phyloP scores from a whole-genome alignment of 2,797 vertebrate genomes.

The Arremon brunneinucha region DNA sequence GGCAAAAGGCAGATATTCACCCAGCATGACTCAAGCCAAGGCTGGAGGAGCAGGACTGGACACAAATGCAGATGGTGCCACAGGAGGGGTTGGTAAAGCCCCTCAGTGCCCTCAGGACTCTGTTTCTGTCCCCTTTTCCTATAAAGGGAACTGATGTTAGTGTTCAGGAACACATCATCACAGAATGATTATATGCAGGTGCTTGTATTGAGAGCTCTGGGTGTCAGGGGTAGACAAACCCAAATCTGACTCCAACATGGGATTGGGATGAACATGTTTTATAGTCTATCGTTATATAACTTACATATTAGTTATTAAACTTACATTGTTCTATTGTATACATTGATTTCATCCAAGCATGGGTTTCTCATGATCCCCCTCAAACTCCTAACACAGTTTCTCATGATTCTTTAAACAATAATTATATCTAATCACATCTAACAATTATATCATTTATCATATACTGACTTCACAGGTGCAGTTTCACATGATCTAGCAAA shows the following conservation, averaged over 20 bases:
- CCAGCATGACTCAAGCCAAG: no score
- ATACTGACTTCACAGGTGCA: neutral
- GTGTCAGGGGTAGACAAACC: neutral
- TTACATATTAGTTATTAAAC: neutral
- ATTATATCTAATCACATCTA: neutral
- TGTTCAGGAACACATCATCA: neutral
- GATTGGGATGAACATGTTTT: neutral
- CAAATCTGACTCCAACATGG: neutral
- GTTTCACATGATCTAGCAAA: neutral
- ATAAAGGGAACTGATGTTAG: neutral
- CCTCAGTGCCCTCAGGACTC: neutral
- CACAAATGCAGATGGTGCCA: neutral
- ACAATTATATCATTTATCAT: neutral
- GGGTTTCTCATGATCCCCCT: neutral
- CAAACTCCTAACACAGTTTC: neutral
- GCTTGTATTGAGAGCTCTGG: neutral
- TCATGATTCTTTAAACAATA: neutral
- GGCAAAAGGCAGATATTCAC: neutral
- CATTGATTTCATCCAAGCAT: neutral
- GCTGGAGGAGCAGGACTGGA: neutral
- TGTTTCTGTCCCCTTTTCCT: neutral
- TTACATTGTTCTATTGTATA: neutral
- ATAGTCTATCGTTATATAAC: neutral
- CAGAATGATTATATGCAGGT: neutral
- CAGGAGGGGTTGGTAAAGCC: neutral